A percentile compares a stretch with the other conserved stretches of the same genome.
Evolutionary conservation across 2,888 invertebrate species (phyloP).

Genomic region (Deroplatys truncata): DNA sequence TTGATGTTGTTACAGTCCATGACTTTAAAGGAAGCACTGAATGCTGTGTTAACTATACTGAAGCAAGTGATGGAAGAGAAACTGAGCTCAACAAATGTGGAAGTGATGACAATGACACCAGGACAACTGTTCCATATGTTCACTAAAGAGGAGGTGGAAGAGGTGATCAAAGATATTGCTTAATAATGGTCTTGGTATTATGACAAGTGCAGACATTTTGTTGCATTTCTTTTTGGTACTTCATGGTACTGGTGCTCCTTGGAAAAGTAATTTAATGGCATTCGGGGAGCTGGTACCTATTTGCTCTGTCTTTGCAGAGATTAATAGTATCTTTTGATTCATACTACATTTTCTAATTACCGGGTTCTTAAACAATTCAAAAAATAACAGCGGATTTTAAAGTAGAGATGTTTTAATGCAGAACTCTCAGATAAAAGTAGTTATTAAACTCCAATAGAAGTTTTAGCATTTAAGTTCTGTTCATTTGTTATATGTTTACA

Average conservation of each 20-base stretch:
- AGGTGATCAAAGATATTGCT: constrained; percentile 75
- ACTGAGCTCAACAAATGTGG: constrained; percentile 92
- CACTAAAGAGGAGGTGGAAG: constrained; percentile 83
- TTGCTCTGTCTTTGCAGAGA: not conserved
- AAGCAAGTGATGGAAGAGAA: constrained; percentile 99
- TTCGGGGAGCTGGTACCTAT: not conserved
- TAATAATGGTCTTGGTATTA: constrained; percentile 41
- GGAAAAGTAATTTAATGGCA: not conserved
- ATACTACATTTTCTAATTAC: not conserved
- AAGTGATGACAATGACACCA: constrained; percentile 92
- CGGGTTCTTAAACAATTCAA: not conserved
- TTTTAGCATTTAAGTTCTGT: no score
- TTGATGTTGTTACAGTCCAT: constrained; percentile 62
- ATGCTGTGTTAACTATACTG: constrained; percentile 84
- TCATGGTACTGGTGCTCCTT: not conserved
- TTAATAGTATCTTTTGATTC: not conserved
- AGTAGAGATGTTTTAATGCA: not conserved
- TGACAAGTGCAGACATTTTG: not conserved
- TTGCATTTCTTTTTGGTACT: not conserved
- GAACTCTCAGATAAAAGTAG: not conserved
- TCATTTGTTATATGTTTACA: no score
- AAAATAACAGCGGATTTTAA: not conserved
- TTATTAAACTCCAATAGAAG: no score
- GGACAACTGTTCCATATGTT: constrained; percentile 83
- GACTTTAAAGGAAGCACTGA: constrained; percentile 90